Evolutionary conservation across 2,113 vertebrate genomes (phyloP).

Genomic region (Aegithalos caudatus): DNA sequence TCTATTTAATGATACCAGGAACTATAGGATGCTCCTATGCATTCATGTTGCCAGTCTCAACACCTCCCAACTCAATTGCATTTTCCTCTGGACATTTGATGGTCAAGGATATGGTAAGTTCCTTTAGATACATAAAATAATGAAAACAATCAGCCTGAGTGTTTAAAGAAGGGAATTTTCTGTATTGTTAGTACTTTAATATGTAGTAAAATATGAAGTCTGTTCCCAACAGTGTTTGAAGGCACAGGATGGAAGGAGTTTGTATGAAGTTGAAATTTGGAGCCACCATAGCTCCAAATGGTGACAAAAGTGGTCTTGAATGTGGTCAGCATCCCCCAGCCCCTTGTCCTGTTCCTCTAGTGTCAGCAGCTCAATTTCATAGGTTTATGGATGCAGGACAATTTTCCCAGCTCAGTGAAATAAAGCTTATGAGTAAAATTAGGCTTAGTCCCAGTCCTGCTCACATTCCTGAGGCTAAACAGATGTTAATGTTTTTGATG

Average conservation of each 20-base stretch:
- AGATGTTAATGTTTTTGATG: slow-evolving; percentile 34
- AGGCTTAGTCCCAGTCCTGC: neutral
- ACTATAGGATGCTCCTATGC: slow-evolving; percentile 90
- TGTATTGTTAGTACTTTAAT: neutral
- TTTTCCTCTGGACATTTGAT: slow-evolving; percentile 93
- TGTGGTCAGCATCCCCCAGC: neutral
- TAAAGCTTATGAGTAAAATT: slow-evolving; percentile 1
- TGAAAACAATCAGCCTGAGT: neutral
- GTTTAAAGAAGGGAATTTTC: neutral
- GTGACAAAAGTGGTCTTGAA: neutral
- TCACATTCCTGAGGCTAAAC: slow-evolving; percentile 30
- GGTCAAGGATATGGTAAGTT: slow-evolving; percentile 95
- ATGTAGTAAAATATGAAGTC: neutral
- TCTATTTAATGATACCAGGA: slow-evolving; percentile 95
- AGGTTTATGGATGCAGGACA: neutral
- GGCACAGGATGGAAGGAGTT: neutral
- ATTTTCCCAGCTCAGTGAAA: neutral
- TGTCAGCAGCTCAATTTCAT: neutral
- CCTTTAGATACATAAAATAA: neutral
- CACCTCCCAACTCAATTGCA: slow-evolving; percentile 97
- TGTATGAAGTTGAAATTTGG: neutral
- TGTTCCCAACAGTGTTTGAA: neutral
- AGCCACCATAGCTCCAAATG: neutral
- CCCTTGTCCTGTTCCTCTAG: neutral
- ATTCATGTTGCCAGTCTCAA: slow-evolving; percentile 96